Evolutionary conservation across 2,797 vertebrate species (phyloP).

Genomic region (Graptemys geographica): DNA sequence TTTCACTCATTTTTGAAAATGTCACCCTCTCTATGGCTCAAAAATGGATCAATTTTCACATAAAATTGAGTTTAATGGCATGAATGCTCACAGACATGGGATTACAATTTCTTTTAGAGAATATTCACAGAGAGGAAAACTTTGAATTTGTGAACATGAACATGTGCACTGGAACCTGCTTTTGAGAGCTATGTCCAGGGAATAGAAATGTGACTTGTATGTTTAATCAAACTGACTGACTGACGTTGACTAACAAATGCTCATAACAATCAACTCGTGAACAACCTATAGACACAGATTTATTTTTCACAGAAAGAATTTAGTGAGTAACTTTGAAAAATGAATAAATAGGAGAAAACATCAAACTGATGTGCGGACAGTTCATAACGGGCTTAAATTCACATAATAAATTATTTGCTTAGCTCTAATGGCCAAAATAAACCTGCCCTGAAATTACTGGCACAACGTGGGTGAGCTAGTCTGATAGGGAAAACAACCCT

Average conservation of each 20-base stretch:
- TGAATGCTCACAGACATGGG: background rate
- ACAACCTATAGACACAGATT: slow-evolving; percentile 1
- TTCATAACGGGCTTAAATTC: background rate
- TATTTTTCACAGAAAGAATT: slow-evolving; percentile 14
- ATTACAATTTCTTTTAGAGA: slow-evolving; percentile 45
- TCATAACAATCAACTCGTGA: background rate
- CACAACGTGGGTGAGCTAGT: background rate
- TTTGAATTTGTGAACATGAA: slow-evolving; percentile 71
- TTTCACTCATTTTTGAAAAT: slow-evolving; percentile 38
- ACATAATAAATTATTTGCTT: background rate
- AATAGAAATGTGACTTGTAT: slow-evolving; percentile 20
- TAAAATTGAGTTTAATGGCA: slow-evolving; percentile 70
- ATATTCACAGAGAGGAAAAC: slow-evolving; percentile 74
- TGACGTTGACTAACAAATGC: slow-evolving; percentile 17
- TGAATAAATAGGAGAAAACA: slow-evolving; percentile 5
- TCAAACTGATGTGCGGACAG: background rate
- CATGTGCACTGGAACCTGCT: background rate
- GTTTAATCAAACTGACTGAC: slow-evolving; percentile 55
- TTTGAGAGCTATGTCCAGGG: slow-evolving; percentile 18
- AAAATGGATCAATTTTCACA: slow-evolving; percentile 46
- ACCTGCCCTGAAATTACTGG: background rate
- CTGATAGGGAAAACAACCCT: background rate
- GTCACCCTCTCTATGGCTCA: slow-evolving; percentile 10
- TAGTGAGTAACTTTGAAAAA: background rate
- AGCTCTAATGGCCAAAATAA: background rate